Base-by-base conservation (phyloP, 2,113 vertebrate species). In the Pagrus major region DNA sequence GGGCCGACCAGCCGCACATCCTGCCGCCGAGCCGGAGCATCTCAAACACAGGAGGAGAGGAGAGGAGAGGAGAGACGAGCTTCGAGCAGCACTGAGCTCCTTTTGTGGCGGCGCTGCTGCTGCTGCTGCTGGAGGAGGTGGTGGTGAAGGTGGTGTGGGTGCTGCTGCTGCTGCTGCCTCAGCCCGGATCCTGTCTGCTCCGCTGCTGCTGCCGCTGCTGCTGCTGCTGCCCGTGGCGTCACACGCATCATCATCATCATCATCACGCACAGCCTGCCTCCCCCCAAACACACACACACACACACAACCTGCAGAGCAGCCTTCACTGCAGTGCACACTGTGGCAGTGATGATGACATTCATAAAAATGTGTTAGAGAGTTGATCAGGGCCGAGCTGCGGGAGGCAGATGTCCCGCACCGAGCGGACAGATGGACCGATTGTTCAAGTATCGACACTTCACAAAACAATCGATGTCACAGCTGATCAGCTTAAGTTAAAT, bases 1-100 rank as follows among this genome's bases (percentile, higher is more conserved):
- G 87, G 60, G 93, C 93, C 80, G 91, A 87, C 77, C 86, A 86
- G 64, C 86, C 86, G 83, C 92, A 86, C 93, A 93, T 93, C 80
- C 83, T 93, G 74, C 90, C 67, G 87, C 88, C 78, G 87, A 89
- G 80, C 78, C 80, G 89, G 69, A 92, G 86, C 93, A 92, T 94
- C 80, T 85, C 80, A 65, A 73, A 71, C 41, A 76, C 86, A 21
- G 72, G 31, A 78, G 86, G 63, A 11, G 60, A 72, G 67, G 76
- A 25, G 63, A 67, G 69, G 72, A 81, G 66, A 33, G 72, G 77
- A 85, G 80, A 78, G 80, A 33, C 29, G 84, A 85, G 72, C 65
- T n/a, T 68, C 55, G 12, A 59, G 2, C 87, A 65, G 77, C 73
- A 56, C 75, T 56, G 71, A 78, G 80, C 78, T 88, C 83, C 76